phyloP scores from a whole-genome alignment of 2,113 vertebrate species.

The Physeter macrocephalus region DNA sequence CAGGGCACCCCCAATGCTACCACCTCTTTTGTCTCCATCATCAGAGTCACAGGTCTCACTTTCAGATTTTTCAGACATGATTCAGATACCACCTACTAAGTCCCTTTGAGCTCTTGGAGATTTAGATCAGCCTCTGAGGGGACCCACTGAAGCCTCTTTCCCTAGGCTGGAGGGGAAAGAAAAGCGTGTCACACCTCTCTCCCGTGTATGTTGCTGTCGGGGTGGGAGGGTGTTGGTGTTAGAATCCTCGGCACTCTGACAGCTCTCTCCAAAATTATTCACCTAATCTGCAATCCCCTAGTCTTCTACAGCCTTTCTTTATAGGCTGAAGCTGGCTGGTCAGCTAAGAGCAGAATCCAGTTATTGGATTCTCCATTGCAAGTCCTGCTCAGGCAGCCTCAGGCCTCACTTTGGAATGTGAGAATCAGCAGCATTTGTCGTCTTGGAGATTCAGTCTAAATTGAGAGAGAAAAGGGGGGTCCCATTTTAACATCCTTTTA shows the following conservation, averaged over 20 bases:
- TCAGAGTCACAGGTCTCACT: background rate
- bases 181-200: background rate
- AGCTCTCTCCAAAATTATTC: background rate
- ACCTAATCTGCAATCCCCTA: background rate
- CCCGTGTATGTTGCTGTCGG: too few species aligned
- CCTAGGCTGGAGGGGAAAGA: background rate
- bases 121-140: background rate
- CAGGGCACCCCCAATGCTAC: background rate
- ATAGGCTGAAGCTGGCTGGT: background rate
- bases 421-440: background rate
- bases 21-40: background rate
- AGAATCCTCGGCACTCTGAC: background rate
- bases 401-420: background rate
- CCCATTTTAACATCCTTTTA: background rate
- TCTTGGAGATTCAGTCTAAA: background rate
- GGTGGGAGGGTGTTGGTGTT: background rate
- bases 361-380: background rate
- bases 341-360: background rate
- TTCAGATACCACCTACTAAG: background rate
- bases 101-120: background rate
- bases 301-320: background rate
- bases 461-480: background rate
- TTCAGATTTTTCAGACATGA: background rate
- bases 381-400: background rate
- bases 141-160: background rate